Evolutionary conservation across 1,140 invertebrate genomes (phyloP).

Genomic region (Mactra quadrangularis): DNA sequence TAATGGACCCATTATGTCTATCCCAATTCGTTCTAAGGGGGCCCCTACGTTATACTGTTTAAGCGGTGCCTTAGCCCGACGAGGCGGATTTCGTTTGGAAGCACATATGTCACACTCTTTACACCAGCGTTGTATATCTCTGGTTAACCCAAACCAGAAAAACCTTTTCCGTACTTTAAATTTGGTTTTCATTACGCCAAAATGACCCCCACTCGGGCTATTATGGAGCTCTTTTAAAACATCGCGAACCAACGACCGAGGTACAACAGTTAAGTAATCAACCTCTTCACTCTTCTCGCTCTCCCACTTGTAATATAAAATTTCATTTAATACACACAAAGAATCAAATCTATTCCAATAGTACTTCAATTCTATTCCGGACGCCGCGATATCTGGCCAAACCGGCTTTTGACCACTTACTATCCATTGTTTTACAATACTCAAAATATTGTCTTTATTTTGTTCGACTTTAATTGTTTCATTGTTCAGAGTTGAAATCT

Average conservation of each 20-base stretch:
- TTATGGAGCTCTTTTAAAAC: conserved; percentile 8
- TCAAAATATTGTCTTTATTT: no score
- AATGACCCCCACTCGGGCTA: neutral
- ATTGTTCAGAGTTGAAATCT: no score
- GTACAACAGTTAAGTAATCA: no score
- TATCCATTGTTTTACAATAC: no score
- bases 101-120: conserved; percentile 7
- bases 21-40: no score
- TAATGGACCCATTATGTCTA: no score
- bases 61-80: neutral
- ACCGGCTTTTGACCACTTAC: no score
- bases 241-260: neutral
- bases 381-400: neutral
- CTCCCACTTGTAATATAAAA: neutral
- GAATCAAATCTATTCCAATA: conserved; percentile 45
- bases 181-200: conserved; percentile 15
- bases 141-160: conserved; percentile 7
- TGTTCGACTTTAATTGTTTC: no score
- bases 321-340: neutral
- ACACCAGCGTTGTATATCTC: conserved; percentile 25
- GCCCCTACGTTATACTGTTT: conserved; percentile 27
- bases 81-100: neutral
- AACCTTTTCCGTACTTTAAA: conserved; percentile 1
- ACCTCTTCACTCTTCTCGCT: neutral
- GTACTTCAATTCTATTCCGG: conserved; percentile 3